phyloP scores from a whole-genome alignment of 2,113 vertebrate species.

The Motacilla tschutschensis region DNA sequence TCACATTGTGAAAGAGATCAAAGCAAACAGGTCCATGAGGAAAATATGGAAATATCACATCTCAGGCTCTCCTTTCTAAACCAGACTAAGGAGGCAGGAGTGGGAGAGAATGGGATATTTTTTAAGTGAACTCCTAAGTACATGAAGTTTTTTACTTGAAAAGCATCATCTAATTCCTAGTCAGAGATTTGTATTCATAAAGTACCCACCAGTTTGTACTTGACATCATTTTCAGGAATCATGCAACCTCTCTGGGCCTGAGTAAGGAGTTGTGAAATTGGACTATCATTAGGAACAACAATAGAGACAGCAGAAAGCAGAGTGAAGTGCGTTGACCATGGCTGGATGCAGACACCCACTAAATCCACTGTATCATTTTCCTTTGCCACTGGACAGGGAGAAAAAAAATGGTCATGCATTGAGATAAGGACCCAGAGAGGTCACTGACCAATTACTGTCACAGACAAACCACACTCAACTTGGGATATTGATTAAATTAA shows the following conservation, averaged over 20 bases:
- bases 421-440: neutral
- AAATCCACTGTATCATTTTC: neutral
- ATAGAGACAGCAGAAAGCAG: neutral
- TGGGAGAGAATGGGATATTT: neutral
- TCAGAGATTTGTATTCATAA: neutral
- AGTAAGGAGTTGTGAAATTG: neutral
- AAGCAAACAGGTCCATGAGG: neutral
- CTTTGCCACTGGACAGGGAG: neutral
- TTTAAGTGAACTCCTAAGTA: neutral
- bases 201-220: neutral
- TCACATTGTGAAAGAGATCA: neutral
- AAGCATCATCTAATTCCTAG: neutral
- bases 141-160: neutral
- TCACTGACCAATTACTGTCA: neutral
- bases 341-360: neutral
- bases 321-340: neutral
- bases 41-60: accelerated
- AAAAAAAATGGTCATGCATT: neutral
- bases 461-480: neutral
- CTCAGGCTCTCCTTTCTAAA: neutral
- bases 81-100: neutral
- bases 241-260: neutral
- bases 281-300: neutral
- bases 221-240: neutral
- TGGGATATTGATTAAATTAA: neutral